Evolutionary conservation across 2,113 vertebrate species (phyloP).

Genomic region (Peromyscus maniculatus): DNA sequence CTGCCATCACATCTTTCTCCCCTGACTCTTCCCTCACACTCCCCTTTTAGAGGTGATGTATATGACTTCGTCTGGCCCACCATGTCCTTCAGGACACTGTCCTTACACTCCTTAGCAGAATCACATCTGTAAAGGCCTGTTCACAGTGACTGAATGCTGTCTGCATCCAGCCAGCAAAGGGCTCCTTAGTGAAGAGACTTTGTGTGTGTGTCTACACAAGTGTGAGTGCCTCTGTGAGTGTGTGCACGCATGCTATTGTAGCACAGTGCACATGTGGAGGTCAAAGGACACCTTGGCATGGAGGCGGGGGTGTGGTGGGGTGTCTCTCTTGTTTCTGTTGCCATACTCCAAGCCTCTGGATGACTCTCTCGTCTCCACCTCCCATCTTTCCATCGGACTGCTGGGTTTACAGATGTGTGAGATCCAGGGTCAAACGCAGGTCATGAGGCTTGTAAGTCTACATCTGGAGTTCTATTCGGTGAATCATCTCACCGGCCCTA

Average conservation of each 20-base stretch:
- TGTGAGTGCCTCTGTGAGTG: neutral
- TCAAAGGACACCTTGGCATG: neutral
- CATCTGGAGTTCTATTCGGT: no score
- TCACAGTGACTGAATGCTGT: fast-evolving
- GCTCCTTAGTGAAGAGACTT: neutral
- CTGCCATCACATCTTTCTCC: no score
- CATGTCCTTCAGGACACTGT: fast-evolving
- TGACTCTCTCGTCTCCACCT: neutral
- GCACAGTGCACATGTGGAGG: neutral
- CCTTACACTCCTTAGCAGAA: neutral
- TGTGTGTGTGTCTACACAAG: neutral
- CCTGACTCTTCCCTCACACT: neutral
- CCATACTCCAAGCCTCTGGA: neutral
- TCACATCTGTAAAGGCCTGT: neutral
- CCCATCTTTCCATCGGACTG: neutral
- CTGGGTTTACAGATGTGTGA: neutral
- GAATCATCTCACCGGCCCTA: neutral
- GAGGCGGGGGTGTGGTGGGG: neutral
- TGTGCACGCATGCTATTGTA: neutral
- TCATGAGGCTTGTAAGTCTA: neutral
- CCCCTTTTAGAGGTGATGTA: neutral
- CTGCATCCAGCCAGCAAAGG: neutral
- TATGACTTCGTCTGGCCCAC: fast-evolving
- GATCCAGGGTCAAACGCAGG: neutral
- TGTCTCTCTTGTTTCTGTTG: neutral